A percentile compares a stretch with the other conserved stretches of the same genome.
Evolutionary conservation across 1,140 invertebrate species (phyloP).

Genomic region (Potamilus streckersoni): DNA sequence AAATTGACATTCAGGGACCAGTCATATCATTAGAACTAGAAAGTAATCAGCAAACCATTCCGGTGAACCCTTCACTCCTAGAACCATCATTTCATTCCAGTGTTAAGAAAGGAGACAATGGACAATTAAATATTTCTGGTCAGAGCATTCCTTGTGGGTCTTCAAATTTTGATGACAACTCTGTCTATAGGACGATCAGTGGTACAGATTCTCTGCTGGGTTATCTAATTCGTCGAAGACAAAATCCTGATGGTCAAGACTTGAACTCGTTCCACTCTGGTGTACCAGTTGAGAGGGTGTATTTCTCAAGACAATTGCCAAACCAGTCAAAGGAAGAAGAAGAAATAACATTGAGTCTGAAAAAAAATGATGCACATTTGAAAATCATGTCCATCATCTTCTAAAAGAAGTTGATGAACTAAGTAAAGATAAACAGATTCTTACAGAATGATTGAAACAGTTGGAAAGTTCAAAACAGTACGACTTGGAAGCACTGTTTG

Average conservation of each 20-base stretch:
- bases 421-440: conserved; percentile 25
- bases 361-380: conserved; percentile 36
- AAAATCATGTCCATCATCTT: conserved; percentile 38
- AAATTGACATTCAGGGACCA: conserved; percentile 22
- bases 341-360: conserved; percentile 39
- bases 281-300: conserved; percentile 15
- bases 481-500: not conserved
- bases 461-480: not conserved
- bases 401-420: conserved; percentile 36
- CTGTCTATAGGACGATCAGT: conserved; percentile 37
- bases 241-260: conserved; percentile 9
- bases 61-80: not conserved
- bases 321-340: conserved; percentile 36
- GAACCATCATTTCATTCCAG: not conserved
- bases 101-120: conserved; percentile 12
- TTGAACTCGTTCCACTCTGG: conserved; percentile 14
- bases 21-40: conserved; percentile 13
- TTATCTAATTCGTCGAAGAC: conserved; percentile 23
- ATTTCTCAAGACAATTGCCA: not conserved
- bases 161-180: conserved; percentile 14
- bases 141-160: too few relatives aligned
- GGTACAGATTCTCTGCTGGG: conserved; percentile 44
- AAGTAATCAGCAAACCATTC: not conserved
- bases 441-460: conserved; percentile 14
- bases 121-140: not conserved